Evolutionary conservation across 2,888 invertebrate species (phyloP), one percentile per base, ranked within the genome.

Genomic region (Drosophila imparisetae): DNA sequence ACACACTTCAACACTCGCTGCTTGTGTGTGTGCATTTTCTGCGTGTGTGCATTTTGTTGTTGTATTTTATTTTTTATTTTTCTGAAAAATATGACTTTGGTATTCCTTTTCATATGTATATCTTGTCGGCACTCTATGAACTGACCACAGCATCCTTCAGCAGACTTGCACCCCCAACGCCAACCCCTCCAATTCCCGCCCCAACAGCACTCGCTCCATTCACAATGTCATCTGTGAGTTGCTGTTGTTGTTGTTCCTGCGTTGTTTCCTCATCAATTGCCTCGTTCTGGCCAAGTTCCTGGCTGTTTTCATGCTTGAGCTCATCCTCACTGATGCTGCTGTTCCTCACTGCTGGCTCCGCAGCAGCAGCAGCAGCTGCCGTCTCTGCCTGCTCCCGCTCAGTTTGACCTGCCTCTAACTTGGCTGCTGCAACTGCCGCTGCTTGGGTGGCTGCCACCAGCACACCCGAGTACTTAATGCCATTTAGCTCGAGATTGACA

Each of bases 401-500:
- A 38, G 27, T 8, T n/a, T 32, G 21, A 42, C 38, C 21, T 40
- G 27, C 34, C 30, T 48, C 4, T 32, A 32, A 2, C 6, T 21
- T 36, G n/a, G 21, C 8, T 21, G 48, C 18, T 15, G 24, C 13
- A 13, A 11, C 7, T 38, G 42, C 30, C 27, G 45, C 29, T n/a
- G 74, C 53, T 48, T 63, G 49, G 32, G 21, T 24, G 34, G 80
- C 76, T 24, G 86, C 96, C 93, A 98, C 98, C 10, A 99, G 94
- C 11, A 99, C 97, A 27, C 99, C 99, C 93, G 98, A 97, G 93
- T 99, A 99, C 93, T 97, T 96, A 61, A 97, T 95, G 52, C 99
- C 99, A 92, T 99, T 98, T 74, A 99, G 94, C 93, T 99, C 98
- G 96, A 99, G 98, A 90, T 97, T 98, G 38, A 99, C 98, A 45